Evolutionary conservation across 2,797 vertebrate species (phyloP).

Genomic region (Anolis apletophallus): DNA sequence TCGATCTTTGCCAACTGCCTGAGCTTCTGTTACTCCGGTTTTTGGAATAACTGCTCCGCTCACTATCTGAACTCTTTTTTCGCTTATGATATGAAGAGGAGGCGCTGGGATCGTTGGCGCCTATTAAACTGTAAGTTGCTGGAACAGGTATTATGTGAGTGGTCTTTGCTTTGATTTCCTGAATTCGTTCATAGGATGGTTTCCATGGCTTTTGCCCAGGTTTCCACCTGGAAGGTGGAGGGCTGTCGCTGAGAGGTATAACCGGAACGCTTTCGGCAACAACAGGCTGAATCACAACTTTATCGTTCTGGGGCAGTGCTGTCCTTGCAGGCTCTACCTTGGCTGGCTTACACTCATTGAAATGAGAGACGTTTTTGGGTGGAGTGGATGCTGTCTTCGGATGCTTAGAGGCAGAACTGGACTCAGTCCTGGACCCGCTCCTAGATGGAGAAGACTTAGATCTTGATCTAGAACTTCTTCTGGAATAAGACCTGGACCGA

Average conservation of each 20-base stretch:
- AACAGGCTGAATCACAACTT: conserved; percentile 68
- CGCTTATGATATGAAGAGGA: conserved; percentile 69
- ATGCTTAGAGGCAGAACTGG: conserved; percentile 77
- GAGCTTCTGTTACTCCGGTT: conserved; percentile 77
- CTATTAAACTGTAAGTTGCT: conserved; percentile 67
- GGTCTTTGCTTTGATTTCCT: conserved; percentile 89
- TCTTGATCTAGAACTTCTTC: conserved; percentile 75
- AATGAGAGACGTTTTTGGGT: conserved; percentile 76
- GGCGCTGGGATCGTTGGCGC: conserved; percentile 68
- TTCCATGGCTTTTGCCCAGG: conserved; percentile 99
- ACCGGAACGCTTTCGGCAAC: conserved; percentile 86
- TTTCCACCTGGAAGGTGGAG: conserved; percentile 97
- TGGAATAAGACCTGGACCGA: conserved; percentile 71
- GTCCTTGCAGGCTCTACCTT: conserved; percentile 77
- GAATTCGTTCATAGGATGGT: conserved; percentile 92
- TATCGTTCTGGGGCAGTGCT: conserved; percentile 77
- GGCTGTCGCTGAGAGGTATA: conserved; percentile 95
- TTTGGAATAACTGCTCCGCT: conserved; percentile 75
- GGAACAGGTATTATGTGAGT: conserved; percentile 74
- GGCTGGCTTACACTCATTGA: conserved; percentile 73
- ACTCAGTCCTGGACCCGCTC: conserved; percentile 78
- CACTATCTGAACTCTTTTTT: conserved; percentile 75
- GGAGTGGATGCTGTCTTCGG: conserved; percentile 76
- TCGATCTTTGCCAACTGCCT: conserved; percentile 74
- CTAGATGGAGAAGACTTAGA: conserved; percentile 74